Percentiles rank a stretch among this genome's conserved stretches.
These are phyloP conservation scores for Torymus texanus DNA, from an alignment of 2,888 invertebrate genomes.

Conservation along the genomic window DNA sequence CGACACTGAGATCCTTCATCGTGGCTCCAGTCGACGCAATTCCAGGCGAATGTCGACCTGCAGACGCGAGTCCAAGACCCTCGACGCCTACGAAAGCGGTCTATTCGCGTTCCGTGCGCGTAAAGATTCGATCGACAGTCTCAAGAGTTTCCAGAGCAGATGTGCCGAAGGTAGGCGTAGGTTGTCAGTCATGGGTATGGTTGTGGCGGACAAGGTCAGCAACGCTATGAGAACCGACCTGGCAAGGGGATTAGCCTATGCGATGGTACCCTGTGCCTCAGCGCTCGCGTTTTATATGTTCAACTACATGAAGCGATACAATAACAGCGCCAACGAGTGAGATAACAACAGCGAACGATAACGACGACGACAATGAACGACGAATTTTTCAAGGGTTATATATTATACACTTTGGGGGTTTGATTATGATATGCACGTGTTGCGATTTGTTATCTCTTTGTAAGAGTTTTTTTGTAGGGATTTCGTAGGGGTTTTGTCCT, in stretches of 20 bases:
- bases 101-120: neutral
- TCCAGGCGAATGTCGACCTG: constrained; percentile 33
- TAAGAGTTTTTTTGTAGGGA: constrained; percentile 4
- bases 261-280: constrained; percentile 69
- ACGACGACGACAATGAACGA: no score
- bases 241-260: constrained; percentile 66
- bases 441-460: neutral
- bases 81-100: constrained; percentile 8
- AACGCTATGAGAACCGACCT: constrained; percentile 65
- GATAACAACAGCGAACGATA: neutral
- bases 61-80: constrained; percentile 40
- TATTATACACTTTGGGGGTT: no score
- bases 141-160: constrained; percentile 36
- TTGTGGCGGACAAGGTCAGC: constrained; percentile 65
- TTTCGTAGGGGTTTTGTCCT: neutral
- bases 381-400: no score
- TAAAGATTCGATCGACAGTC: neutral
- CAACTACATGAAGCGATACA: constrained; percentile 61
- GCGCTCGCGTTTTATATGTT: constrained; percentile 67
- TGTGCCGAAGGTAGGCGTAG: constrained; percentile 59
- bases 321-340: constrained; percentile 57
- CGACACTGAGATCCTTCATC: constrained; percentile 50
- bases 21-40: constrained; percentile 52
- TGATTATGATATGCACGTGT: no score
- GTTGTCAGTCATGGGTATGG: constrained; percentile 65